Evolutionary conservation across 2,888 invertebrate species (phyloP).

Genomic region (Ichneumoninae sp.): DNA sequence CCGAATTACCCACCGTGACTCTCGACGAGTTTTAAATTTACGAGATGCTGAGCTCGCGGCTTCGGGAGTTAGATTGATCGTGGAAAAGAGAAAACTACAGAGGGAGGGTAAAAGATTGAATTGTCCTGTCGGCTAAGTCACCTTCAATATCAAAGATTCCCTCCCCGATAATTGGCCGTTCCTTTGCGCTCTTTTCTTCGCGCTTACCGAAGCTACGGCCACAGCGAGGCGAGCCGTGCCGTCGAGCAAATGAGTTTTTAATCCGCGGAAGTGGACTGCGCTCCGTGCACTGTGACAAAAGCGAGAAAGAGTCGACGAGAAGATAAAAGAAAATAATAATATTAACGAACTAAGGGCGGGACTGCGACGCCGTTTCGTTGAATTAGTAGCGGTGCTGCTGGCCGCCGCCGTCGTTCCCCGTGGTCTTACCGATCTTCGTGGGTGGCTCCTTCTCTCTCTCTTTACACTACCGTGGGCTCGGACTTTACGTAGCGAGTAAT

Average conservation of each 20-base stretch:
- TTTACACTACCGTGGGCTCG: conserved; percentile 41
- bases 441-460: conserved; percentile 48
- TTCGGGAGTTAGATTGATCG: not conserved
- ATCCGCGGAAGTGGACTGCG: conserved; percentile 61
- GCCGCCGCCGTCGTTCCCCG: conserved; percentile 11
- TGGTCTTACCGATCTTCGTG: conserved; percentile 51
- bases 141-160: conserved; percentile 37
- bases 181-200: conserved; percentile 22
- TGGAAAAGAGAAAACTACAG: conserved; percentile 2
- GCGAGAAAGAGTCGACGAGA: conserved; percentile 1
- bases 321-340: conserved; percentile 29
- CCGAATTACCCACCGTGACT: not conserved
- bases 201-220: conserved; percentile 23
- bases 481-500: conserved; percentile 69
- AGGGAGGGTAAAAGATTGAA: conserved; percentile 27
- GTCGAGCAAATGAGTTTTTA: conserved; percentile 65
- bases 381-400: conserved; percentile 49
- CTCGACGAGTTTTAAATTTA: not conserved
- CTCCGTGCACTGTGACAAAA: conserved; percentile 48
- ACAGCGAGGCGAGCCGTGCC: conserved; percentile 24
- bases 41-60: not conserved
- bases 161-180: conserved; percentile 51
- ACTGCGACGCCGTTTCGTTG: conserved; percentile 52
- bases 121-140: conserved; percentile 40
- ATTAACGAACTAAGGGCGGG: not conserved